Evolutionary conservation across 2,113 vertebrate genomes (phyloP), one percentile per base, ranked within the genome.

Genomic region (Gasterosteus aculeatus): DNA sequence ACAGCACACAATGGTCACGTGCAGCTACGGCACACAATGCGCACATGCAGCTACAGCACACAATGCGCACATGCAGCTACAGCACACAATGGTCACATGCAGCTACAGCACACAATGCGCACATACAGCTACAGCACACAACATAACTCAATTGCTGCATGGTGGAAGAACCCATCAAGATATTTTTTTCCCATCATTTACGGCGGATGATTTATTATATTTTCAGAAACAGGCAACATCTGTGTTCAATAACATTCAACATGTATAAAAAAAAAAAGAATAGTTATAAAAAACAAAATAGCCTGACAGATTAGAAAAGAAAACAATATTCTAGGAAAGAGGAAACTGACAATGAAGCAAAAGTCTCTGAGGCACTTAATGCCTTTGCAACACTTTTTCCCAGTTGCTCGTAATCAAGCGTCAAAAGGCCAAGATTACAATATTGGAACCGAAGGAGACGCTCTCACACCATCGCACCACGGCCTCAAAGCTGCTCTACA

Each of bases 171-270:
- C 89, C 88, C 47, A 81, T 89, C 63, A 35, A 63, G 61, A 81
- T 87, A 71, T 3, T 8, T 87, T 78, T 89, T 79, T 54, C 82
- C 70, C 22, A 56, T 90, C 22, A 53, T 90, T 90, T 92, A 78
- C 78, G 74, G 69, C 60, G 82, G 77, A 92, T 79, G 80, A 92
- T 93, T 93, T 94, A 92, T 94, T 94, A 80, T 84, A 72, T 87
- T 90, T 88, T 85, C 82, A 87, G 75, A 90, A 85, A 91, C 87
- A 91, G 88, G 87, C 83, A 90, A 92, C 94, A 95, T 93, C 91
- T 93, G 92, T 86, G 77, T 92, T 90, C 87, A 84, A 88, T 87
- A 93, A 88, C 84, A 90, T 93, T 88, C 85, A 90, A 87, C 78
- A 85, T 83, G 80, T 93, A 90, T 86, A 89, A 91, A 38, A 92